Percentiles rank a stretch among this genome's conserved stretches.
These are phyloP conservation scores for Hydra vulgaris DNA, from an alignment of 30 jellyfish, hydroid and myxozoan species.

Conservation along the genomic window DNA sequence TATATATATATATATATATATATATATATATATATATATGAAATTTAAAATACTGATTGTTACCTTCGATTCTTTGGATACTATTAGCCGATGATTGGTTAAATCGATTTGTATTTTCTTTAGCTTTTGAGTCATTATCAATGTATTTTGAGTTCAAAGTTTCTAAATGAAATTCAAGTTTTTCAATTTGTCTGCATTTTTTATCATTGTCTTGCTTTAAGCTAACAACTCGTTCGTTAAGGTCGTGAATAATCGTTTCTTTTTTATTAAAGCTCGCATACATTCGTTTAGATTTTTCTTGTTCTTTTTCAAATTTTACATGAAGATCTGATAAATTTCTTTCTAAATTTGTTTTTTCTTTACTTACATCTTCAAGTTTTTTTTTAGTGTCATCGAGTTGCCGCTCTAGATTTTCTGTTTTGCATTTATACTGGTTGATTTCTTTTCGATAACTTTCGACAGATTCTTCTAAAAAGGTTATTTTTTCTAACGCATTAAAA, in stretches of 20 bases:
- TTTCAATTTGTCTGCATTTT: background rate
- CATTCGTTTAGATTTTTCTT: constrained; percentile 22
- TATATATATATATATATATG: too few species aligned
- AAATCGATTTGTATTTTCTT: background rate
- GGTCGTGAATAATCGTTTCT: constrained; percentile 24
- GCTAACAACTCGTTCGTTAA: background rate
- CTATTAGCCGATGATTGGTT: constrained; percentile 7
- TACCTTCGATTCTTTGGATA: constrained; percentile 24
- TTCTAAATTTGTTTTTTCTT: constrained; percentile 35
- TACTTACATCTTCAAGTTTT: constrained; percentile 23
- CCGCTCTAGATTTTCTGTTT: constrained; percentile 50
- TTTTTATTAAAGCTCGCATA: constrained; percentile 19
- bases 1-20: too few species aligned
- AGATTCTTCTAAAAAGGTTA: constrained; percentile 52
- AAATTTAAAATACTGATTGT: background rate
- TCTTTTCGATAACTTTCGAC: constrained; percentile 46
- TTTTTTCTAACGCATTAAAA: constrained; percentile 34
- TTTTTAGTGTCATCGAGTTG: constrained; percentile 33
- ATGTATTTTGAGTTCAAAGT: background rate
- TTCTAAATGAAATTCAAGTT: constrained; percentile 9
- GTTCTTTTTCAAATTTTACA: constrained; percentile 33
- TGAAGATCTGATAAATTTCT: constrained; percentile 9
- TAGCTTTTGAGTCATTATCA: background rate
- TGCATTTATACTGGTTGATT: constrained; percentile 39
- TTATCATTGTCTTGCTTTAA: background rate